Evolutionary conservation across 1,140 invertebrate genomes (phyloP).

Genomic region (Metopolophium dirhodum): DNA sequence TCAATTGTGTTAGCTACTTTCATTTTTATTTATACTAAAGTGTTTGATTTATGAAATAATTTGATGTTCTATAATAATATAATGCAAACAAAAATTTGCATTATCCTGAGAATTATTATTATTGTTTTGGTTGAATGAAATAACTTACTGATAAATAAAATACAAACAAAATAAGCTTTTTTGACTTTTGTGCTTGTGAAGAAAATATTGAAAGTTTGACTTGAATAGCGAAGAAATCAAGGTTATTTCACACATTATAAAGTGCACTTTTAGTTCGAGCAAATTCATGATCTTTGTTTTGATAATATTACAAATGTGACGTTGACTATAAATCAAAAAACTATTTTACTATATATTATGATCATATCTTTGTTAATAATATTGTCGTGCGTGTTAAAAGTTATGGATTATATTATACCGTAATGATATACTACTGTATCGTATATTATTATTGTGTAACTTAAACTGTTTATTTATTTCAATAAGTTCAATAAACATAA

Average conservation of each 20-base stretch:
- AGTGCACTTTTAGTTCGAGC: background rate
- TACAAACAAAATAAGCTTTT: background rate
- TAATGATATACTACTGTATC: background rate
- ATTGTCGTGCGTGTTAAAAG: background rate
- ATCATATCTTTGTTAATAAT: background rate
- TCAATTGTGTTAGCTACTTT: background rate
- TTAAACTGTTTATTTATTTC: background rate
- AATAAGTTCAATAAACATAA: background rate
- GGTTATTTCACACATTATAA: too few relatives aligned
- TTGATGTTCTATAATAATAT: background rate
- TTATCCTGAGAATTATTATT: background rate
- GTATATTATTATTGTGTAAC: background rate
- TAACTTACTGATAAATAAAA: background rate
- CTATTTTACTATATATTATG: background rate
- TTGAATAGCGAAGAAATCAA: background rate
- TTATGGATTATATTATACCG: background rate
- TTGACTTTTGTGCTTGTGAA: background rate
- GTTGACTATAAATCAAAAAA: background rate
- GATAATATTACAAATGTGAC: background rate
- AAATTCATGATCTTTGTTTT: background rate
- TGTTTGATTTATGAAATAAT: conserved; percentile 27
- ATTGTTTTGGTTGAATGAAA: background rate
- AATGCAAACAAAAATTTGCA: background rate
- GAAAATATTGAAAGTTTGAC: background rate
- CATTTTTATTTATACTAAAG: background rate